Conservation (phyloP, 2,888 invertebrate species). For the Yponomeuta plumbellus region DNA sequence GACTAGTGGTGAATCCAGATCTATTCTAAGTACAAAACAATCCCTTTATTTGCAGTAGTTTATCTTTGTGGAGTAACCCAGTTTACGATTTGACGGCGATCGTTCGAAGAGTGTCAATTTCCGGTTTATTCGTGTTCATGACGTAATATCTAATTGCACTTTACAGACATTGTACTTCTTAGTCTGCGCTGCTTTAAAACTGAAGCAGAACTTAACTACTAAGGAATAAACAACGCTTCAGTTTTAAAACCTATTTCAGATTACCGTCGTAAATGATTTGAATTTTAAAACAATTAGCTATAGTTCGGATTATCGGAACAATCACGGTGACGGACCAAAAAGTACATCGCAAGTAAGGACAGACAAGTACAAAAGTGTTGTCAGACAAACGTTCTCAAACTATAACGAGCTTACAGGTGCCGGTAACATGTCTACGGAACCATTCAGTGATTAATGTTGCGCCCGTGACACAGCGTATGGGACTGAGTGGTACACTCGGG, state of each 20-base stretch:
- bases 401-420: constrained; percentile 49
- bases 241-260: no score
- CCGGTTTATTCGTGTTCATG: not conserved
- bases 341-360: constrained; percentile 27
- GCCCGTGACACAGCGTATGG: constrained; percentile 52
- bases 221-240: no score
- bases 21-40: no score
- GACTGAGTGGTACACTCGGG: constrained; percentile 13
- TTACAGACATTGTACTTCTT: not conserved
- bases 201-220: no score
- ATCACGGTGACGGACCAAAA: constrained; percentile 39
- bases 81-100: not conserved
- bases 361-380: constrained; percentile 46
- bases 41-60: not conserved
- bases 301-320: not conserved
- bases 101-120: constrained; percentile 3
- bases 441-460: constrained; percentile 65
- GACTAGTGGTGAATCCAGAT: no score
- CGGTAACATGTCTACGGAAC: constrained; percentile 35
- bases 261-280: no score
- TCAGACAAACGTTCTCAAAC: constrained; percentile 29
- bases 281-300: no score
- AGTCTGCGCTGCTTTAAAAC: not conserved
- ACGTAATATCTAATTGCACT: not conserved
- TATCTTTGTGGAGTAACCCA: not conserved